Percentiles rank a stretch among this genome's conserved stretches.
phyloP scores from a whole-genome alignment of 2,888 invertebrate species.

The Xestoiulus laeticollis region DNA sequence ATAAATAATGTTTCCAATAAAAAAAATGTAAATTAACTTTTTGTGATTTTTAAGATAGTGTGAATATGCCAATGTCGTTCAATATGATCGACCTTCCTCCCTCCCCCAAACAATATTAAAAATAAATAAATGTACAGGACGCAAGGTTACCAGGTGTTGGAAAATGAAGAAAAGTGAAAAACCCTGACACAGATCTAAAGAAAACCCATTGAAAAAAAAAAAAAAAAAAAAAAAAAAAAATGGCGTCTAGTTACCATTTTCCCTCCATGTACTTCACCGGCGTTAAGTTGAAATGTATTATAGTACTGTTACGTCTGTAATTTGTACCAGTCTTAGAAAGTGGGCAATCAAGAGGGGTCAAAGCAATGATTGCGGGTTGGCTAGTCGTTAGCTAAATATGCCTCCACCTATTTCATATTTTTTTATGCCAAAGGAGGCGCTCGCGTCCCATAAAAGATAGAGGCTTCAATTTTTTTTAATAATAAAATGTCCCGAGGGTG shows the following conservation, averaged over 20 bases:
- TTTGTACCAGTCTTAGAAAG: background rate
- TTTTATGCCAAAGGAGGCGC: background rate
- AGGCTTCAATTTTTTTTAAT: background rate
- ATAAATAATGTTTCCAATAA: too few species aligned
- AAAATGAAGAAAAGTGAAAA: background rate
- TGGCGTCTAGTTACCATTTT: background rate
- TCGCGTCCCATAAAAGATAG: background rate
- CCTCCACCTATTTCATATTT: background rate
- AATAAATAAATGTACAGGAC: too few species aligned
- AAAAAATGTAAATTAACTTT: too few species aligned
- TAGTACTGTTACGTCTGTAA: background rate
- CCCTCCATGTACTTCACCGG: background rate
- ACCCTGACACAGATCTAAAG: conserved; percentile 9
- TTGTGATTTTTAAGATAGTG: too few species aligned
- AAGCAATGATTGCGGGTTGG: background rate
- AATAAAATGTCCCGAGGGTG: background rate
- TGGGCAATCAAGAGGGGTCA: background rate
- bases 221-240: background rate
- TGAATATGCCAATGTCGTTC: too few species aligned
- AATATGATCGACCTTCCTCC: too few species aligned
- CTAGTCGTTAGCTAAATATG: background rate
- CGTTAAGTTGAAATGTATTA: background rate
- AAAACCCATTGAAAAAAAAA: background rate
- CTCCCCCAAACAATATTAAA: too few species aligned
- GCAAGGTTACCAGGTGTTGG: background rate